Evolutionary conservation across 2,888 invertebrate species (phyloP).

Genomic region (Watsonalla cultraria): DNA sequence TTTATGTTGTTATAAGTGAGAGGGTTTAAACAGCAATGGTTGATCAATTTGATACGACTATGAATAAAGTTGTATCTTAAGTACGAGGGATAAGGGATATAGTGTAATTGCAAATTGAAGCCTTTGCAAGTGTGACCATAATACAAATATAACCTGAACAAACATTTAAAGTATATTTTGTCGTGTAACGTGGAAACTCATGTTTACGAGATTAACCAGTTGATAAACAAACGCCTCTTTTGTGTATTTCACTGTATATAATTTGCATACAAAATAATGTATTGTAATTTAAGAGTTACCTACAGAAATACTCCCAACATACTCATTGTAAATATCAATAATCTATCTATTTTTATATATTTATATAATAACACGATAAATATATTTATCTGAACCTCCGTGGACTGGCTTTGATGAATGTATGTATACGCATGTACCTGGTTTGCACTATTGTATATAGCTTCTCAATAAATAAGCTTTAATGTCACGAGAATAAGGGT

Average conservation of each 20-base stretch:
- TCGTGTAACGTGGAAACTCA: neutral
- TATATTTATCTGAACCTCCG: conserved; percentile 49
- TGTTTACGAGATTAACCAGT: neutral
- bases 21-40: too few species aligned
- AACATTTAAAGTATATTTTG: neutral
- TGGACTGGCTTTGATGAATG: conserved; percentile 26
- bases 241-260: neutral
- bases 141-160: neutral
- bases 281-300: neutral
- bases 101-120: conserved; percentile 26
- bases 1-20: too few species aligned
- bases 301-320: neutral
- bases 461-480: conserved; percentile 41
- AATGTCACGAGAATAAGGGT: conserved; percentile 48
- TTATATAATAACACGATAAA: neutral
- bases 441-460: conserved; percentile 63
- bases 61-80: neutral
- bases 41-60: too few species aligned
- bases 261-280: neutral
- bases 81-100: conserved; percentile 17
- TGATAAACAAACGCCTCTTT: neutral
- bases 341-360: neutral
- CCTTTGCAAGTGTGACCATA: neutral
- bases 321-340: neutral
- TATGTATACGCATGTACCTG: conserved; percentile 46